These are phyloP conservation scores for Baryphthengus martii DNA, from an alignment of 2,113 vertebrate genomes.

Conservation along the genomic window DNA sequence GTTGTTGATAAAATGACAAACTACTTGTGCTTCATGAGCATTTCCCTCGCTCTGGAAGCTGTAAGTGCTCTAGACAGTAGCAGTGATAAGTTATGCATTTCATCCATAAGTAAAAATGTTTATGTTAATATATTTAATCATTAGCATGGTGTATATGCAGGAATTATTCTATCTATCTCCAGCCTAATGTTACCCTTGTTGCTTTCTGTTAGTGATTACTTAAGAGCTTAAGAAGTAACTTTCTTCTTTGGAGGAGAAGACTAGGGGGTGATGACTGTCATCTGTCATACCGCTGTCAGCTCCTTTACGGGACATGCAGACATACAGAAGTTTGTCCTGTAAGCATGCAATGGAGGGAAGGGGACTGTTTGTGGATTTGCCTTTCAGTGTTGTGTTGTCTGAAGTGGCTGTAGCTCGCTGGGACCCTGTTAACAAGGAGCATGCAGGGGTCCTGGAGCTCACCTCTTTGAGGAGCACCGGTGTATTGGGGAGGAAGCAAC, in stretches of 20 bases:
- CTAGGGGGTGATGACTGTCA: not conserved
- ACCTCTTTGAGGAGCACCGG: rapidly evolving
- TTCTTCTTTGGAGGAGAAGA: not conserved
- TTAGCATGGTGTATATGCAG: not conserved
- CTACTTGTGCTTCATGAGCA: not conserved
- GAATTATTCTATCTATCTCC: not conserved
- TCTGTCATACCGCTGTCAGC: not conserved
- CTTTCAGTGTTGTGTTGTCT: not conserved
- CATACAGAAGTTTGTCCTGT: not conserved
- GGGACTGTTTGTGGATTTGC: not conserved
- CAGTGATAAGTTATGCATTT: not conserved
- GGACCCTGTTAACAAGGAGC: not conserved
- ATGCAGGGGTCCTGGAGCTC: not conserved
- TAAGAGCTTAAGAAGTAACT: not conserved
- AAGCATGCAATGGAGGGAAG: not conserved
- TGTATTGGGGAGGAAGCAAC: not conserved
- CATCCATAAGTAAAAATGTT: not conserved
- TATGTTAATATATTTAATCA: not conserved
- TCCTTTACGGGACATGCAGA: not conserved
- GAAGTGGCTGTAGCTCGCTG: not conserved
- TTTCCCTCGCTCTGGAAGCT: not conserved
- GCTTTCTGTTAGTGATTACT: not conserved
- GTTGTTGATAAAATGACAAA: constrained; percentile 58
- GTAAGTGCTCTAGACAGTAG: not conserved
- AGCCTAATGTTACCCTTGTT: not conserved